Conservation (phyloP, 2,888 invertebrate species). For the Tupiocoris notatus region DNA sequence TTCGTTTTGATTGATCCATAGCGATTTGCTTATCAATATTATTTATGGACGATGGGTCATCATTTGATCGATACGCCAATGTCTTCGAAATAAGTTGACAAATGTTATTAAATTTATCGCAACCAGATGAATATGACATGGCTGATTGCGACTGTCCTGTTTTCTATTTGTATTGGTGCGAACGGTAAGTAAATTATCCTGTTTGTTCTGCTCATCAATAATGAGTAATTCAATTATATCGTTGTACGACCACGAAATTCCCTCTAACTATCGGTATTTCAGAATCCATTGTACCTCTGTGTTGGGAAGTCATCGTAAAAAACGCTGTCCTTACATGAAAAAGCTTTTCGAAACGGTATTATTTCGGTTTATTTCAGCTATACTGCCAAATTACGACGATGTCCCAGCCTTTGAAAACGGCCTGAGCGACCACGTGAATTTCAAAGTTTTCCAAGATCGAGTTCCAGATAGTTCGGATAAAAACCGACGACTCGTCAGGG, state of each 20-base stretch:
- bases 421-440: not conserved
- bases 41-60: too few relatives aligned
- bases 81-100: not conserved
- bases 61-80: not conserved
- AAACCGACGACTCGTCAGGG: not conserved
- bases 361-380: too few relatives aligned
- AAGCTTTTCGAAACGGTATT: too few relatives aligned
- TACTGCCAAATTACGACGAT: conserved; percentile 1
- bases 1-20: too few relatives aligned
- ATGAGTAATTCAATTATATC: too few relatives aligned
- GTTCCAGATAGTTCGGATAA: not conserved
- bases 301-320: too few relatives aligned
- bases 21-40: too few relatives aligned
- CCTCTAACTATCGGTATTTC: too few relatives aligned
- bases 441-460: not conserved
- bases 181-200: not conserved
- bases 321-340: too few relatives aligned
- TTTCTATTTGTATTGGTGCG: not conserved
- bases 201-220: too few relatives aligned
- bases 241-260: too few relatives aligned
- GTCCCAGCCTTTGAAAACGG: not conserved
- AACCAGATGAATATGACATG: not conserved
- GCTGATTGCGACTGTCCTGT: not conserved
- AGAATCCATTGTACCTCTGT: too few relatives aligned
- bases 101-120: not conserved